A percentile compares a stretch with the other conserved stretches of the same genome.
These are phyloP conservation scores for Medauroidea extradentata DNA, from an alignment of 1,140 invertebrate genomes.

Conservation along the genomic window DNA sequence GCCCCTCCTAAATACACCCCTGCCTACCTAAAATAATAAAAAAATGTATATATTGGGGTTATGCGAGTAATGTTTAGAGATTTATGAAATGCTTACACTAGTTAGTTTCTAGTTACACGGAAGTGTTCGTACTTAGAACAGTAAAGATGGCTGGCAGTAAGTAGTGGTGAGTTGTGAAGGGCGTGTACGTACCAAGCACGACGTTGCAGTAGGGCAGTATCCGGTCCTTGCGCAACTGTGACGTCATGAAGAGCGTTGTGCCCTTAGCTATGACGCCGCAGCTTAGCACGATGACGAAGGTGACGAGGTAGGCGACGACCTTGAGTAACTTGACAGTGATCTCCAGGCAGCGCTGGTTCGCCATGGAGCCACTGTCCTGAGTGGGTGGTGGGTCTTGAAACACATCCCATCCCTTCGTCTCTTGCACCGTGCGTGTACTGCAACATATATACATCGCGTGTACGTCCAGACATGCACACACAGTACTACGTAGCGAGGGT, in stretches of 20 bases:
- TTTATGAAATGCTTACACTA: too few species aligned
- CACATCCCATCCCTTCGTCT: constrained; percentile 94
- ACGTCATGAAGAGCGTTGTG: constrained; percentile 86
- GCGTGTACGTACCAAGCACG: constrained; percentile 61
- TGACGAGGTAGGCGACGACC: constrained; percentile 76
- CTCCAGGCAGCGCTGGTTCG: constrained; percentile 79
- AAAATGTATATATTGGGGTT: too few species aligned
- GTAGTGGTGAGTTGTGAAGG: not conserved
- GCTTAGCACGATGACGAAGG: constrained; percentile 76
- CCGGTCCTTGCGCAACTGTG: constrained; percentile 72
- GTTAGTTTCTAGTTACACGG: too few species aligned
- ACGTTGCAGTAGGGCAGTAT: constrained; percentile 75
- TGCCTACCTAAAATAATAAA: too few species aligned
- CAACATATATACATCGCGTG: constrained; percentile 13
- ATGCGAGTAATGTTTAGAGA: too few species aligned
- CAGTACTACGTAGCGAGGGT: too few species aligned
- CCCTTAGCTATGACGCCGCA: constrained; percentile 82
- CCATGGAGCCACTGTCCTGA: constrained; percentile 82
- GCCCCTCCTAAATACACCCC: too few species aligned
- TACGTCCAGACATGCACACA: not conserved
- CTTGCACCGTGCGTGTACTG: constrained; percentile 77
- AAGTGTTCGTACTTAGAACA: too few species aligned
- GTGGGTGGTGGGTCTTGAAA: constrained; percentile 86
- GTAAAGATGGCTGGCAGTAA: too few species aligned
- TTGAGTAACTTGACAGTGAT: constrained; percentile 82